These are phyloP conservation scores for Trigoniulus corallinus DNA, from an alignment of 1,140 invertebrate genomes.

Conservation along the genomic window DNA sequence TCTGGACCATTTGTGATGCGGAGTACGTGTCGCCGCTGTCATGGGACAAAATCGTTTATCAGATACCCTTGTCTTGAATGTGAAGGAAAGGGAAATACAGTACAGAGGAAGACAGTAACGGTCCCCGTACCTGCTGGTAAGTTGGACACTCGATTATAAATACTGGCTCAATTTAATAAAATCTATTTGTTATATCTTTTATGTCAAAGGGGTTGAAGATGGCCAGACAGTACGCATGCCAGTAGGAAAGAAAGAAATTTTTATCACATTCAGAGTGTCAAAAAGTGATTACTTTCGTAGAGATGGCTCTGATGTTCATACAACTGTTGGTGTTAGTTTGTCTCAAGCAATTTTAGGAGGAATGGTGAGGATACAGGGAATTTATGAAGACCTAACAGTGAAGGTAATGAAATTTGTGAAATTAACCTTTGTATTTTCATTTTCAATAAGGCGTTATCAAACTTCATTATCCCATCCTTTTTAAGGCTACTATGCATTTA, in stretches of 20 bases:
- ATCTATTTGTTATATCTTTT: constrained; percentile 7
- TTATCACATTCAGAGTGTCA: constrained; percentile 81
- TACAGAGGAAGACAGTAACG: constrained; percentile 73
- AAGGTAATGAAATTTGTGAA: constrained; percentile 14
- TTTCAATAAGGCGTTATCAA: neutral
- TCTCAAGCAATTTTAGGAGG: constrained; percentile 89
- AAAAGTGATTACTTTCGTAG: constrained; percentile 78
- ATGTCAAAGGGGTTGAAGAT: constrained; percentile 59
- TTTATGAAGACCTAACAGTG: constrained; percentile 87
- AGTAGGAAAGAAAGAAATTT: constrained; percentile 75
- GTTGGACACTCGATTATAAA: constrained; percentile 1
- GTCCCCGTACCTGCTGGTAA: constrained; percentile 89
- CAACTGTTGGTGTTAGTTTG: constrained; percentile 65
- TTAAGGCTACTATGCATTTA: no score
- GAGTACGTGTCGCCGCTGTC: constrained; percentile 83
- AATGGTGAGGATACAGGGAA: constrained; percentile 71
- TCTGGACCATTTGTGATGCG: constrained; percentile 89
- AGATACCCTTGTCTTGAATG: constrained; percentile 85
- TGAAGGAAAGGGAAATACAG: constrained; percentile 76
- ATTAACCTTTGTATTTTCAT: neutral
- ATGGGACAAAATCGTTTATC: constrained; percentile 70
- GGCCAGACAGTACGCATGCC: constrained; percentile 89
- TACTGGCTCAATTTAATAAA: neutral
- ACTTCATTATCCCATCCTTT: no score
- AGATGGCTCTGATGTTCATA: constrained; percentile 87